Percentiles rank a stretch among this genome's conserved stretches.
phyloP scores from a whole-genome alignment of 2,113 vertebrate genomes.

The Saiga tatarica region DNA sequence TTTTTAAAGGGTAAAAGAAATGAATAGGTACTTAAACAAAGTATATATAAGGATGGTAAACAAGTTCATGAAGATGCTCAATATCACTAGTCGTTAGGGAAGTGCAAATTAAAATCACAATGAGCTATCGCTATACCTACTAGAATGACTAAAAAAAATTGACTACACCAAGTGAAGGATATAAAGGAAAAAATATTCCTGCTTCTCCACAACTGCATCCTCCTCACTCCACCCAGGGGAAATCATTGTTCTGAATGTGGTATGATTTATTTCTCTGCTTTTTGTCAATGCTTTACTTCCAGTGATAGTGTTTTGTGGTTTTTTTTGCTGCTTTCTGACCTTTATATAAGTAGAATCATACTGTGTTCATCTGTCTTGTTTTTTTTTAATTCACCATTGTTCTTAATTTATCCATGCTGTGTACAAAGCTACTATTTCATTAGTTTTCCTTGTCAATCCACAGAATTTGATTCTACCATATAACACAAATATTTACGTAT shows the following conservation, averaged over 20 bases:
- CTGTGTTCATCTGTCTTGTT: background rate
- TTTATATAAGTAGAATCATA: background rate
- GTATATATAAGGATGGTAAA: background rate
- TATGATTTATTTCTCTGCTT: background rate
- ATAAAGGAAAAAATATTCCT: background rate
- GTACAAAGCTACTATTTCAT: background rate
- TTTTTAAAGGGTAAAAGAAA: background rate
- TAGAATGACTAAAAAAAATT: background rate
- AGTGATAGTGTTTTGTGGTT: background rate
- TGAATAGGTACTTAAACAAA: background rate
- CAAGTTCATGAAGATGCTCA: background rate
- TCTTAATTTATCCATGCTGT: background rate
- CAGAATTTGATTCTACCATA: background rate
- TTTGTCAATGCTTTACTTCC: background rate
- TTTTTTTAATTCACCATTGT: background rate
- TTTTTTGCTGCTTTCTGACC: background rate
- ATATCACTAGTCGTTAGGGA: background rate
- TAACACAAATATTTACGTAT: background rate
- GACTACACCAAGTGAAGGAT: background rate
- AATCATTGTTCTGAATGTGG: no score
- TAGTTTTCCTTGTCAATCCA: background rate
- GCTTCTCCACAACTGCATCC: background rate
- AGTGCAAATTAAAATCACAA: background rate
- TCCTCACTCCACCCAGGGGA: no score
- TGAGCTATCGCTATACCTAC: background rate